Conservation (phyloP, 1,140 invertebrate species). For the Leptopilina boulardi region DNA sequence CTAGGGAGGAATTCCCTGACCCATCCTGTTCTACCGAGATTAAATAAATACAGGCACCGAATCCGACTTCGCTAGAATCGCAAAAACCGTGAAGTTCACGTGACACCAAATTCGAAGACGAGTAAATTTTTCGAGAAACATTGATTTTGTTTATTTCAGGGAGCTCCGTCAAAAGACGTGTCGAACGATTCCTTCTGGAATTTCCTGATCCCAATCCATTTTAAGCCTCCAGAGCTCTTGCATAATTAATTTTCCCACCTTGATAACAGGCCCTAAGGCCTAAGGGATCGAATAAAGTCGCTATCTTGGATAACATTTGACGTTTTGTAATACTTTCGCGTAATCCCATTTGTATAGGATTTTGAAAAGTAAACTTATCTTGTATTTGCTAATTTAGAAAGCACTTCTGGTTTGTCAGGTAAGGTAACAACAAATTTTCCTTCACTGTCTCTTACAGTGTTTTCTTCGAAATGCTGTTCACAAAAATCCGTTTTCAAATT, state of each 20-base stretch:
- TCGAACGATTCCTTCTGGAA: too few species aligned
- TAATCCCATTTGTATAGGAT: too few species aligned
- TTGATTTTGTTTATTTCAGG: too few species aligned
- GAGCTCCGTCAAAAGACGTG: too few species aligned
- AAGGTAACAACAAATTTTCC: constrained; percentile 38
- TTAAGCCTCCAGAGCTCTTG: constrained; percentile 15
- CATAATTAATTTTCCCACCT: neutral
- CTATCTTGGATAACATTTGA: constrained; percentile 34
- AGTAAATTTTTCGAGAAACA: too few species aligned
- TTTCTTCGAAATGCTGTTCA: constrained; percentile 12
- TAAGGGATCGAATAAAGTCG: constrained; percentile 17
- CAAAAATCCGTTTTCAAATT: neutral
- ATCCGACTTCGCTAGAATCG: constrained; percentile 47
- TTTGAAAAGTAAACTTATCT: too few species aligned
- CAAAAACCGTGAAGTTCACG: constrained; percentile 43
- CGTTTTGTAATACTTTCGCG: neutral
- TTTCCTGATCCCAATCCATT: neutral
- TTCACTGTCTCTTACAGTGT: neutral
- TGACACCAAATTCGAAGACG: too few species aligned
- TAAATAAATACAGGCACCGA: constrained; percentile 41
- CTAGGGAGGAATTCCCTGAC: neutral
- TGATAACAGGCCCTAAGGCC: constrained; percentile 23
- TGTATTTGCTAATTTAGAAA: constrained; percentile 44
- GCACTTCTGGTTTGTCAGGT: constrained; percentile 37
- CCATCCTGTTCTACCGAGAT: constrained; percentile 37